Base-by-base conservation (phyloP, 2,797 vertebrate species). In the Australoheros facetus region DNA sequence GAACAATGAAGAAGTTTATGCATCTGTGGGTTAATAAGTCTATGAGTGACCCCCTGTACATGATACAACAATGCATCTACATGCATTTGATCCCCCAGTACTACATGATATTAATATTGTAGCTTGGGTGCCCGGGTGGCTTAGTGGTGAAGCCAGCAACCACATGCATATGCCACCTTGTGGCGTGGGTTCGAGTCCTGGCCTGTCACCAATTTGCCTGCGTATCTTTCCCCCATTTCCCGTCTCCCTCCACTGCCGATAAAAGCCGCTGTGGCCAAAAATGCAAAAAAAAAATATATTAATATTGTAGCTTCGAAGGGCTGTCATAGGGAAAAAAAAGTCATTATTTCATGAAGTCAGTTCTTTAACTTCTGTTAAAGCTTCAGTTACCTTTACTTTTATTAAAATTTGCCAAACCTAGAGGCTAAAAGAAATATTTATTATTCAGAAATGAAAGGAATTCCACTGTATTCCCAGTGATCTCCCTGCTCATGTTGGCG, bases 391-490 rank as follows among this genome's bases (percentile, higher is more conserved):
- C 7, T 56, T 17, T 5, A 7, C 26, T 57, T 55, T 73, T 21
- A 39, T 57, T 6, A 28, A 71, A 17, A 30, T 76, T 37, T 45
- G 48, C 60, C 64, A 70, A 84, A 21, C 71, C 39, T 37, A 42
- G 73, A 64, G 6, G 51, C 83, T 66, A 2, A 14, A 19, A 75
- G 17, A 26, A n/a, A 11, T 53, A 51, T 55, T 13, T 23, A 48
- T 62, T 32, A 77, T 58, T 72, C 39, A 56, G 7, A 71, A 64
- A 81, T 83, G 81, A 69, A 39, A 81, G 85, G 86, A 85, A 76
- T 88, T 73, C 37, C 37, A 17, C 53, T 57, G 60, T 73, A 77
- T 87, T 87, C 85, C 78, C 84, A 17, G 76, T 59, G 64, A 30
- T 57, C 73, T 83, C 80, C 57, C 72, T 3, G 60, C 58, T 57